Evolutionary conservation across 2,888 invertebrate genomes (phyloP).

Genomic region (Polyommatus iphigenia): DNA sequence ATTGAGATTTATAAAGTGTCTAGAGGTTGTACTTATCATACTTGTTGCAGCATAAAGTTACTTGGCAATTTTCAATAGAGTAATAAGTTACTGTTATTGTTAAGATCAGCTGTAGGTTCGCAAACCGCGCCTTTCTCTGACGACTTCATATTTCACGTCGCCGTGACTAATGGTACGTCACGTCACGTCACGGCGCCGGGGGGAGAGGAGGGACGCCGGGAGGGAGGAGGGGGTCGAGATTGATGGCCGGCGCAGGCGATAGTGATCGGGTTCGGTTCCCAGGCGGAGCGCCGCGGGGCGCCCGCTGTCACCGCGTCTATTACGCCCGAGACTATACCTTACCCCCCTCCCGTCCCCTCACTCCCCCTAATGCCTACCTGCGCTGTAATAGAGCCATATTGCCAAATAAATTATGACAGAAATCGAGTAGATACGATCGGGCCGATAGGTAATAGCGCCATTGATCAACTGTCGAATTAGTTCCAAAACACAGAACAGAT

Average conservation of each 20-base stretch:
- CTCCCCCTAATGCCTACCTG: neutral
- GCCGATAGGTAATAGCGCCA: neutral
- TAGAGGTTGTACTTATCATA: neutral
- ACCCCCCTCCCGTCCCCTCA: neutral
- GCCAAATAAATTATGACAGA: constrained; percentile 11
- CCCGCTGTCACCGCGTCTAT: constrained; percentile 20
- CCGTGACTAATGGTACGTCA: constrained; percentile 14
- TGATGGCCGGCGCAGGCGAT: constrained; percentile 16
- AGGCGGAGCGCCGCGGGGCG: constrained; percentile 9
- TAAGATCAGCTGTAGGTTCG: neutral
- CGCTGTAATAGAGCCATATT: neutral
- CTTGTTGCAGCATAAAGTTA: neutral
- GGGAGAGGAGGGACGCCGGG: neutral
- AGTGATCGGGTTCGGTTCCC: constrained; percentile 17
- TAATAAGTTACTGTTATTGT: neutral
- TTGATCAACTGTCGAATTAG: neutral
- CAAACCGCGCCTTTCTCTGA: neutral
- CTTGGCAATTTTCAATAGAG: neutral
- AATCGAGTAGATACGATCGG: neutral
- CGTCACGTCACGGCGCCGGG: constrained; percentile 1
- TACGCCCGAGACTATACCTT: neutral
- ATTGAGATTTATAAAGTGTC: neutral
- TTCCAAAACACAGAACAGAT: neutral
- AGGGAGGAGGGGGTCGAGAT: neutral
- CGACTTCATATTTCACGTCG: constrained; percentile 15